Conservation (phyloP, 2,797 vertebrate species). For the Aldrovandia affinis region DNA sequence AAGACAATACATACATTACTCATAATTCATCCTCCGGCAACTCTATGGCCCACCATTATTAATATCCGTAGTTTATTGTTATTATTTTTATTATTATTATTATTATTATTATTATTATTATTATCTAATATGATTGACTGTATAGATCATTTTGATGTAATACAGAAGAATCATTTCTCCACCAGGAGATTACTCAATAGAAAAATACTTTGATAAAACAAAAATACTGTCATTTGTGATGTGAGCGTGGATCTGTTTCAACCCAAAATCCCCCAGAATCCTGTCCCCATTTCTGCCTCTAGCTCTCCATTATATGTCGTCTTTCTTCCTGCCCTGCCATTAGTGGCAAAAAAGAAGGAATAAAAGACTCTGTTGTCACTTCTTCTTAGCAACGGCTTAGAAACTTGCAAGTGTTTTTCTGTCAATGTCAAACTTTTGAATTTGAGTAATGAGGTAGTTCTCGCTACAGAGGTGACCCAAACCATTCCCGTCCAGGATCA, state of each 20-base stretch:
- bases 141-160: neutral
- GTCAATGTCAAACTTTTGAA: slow-evolving; percentile 12
- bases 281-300: neutral
- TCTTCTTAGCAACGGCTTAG: neutral
- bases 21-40: neutral
- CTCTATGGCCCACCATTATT: neutral
- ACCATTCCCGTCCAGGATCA: neutral
- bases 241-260: neutral
- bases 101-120: neutral
- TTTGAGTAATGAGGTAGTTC: slow-evolving; percentile 3
- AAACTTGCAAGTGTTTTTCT: neutral
- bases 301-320: neutral
- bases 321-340: neutral
- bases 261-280: neutral
- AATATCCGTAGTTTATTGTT: neutral
- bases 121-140: neutral
- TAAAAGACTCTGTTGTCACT: neutral
- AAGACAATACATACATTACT: neutral
- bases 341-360: neutral
- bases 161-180: neutral
- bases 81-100: neutral
- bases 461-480: neutral
- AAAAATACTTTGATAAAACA: neutral
- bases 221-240: neutral
- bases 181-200: neutral